Evolutionary conservation across 1,140 invertebrate species (phyloP).

Genomic region (Papilio helenus): DNA sequence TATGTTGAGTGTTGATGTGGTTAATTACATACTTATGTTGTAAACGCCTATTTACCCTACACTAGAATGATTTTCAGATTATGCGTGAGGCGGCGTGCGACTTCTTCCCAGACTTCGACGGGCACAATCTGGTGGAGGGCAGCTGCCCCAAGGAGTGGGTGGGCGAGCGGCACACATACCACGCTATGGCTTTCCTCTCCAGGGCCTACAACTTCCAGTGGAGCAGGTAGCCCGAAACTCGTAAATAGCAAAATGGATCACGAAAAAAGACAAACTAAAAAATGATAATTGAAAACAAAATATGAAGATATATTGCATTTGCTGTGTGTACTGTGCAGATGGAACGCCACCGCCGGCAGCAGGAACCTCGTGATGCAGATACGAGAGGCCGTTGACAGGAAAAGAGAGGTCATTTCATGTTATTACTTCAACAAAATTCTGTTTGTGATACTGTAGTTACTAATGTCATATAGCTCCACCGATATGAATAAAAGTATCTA

Average conservation of each 20-base stretch:
- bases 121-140: conserved; percentile 91
- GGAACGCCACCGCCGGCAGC: conserved; percentile 88
- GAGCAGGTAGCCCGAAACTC: conserved; percentile 83
- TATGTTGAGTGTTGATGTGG: too few species aligned
- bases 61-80: conserved; percentile 79
- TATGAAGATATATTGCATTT: background rate
- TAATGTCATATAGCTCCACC: too few species aligned
- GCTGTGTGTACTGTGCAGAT: conserved; percentile 79
- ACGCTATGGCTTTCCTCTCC: conserved; percentile 91
- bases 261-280: too few species aligned
- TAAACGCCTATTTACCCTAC: too few species aligned
- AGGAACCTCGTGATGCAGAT: conserved; percentile 89
- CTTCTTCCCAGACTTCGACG: conserved; percentile 94
- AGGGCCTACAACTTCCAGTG: conserved; percentile 92
- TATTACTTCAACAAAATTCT: background rate
- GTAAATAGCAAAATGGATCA: background rate
- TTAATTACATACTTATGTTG: too few species aligned
- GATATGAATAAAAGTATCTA: background rate
- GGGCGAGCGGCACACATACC: conserved; percentile 91
- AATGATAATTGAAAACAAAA: too few species aligned
- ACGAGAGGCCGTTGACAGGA: conserved; percentile 86
- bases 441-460: too few species aligned
- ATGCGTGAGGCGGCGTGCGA: conserved; percentile 91
- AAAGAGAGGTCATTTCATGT: conserved; percentile 78
- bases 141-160: conserved; percentile 88